phyloP scores from a whole-genome alignment of 1,140 invertebrate species.

The Aphidius gifuensis region DNA sequence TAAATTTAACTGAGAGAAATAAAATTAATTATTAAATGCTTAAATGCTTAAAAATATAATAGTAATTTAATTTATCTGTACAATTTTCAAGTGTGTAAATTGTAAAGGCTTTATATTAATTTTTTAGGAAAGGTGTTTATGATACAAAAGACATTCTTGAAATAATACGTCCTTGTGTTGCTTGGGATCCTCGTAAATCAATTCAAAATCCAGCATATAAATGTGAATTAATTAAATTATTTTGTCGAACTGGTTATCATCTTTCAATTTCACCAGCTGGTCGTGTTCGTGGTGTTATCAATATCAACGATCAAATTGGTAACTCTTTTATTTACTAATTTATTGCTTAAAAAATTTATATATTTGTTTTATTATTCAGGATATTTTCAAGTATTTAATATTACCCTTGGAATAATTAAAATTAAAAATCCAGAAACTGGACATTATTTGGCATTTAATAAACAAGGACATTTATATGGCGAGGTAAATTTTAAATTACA shows the following conservation, averaged over 20 bases:
- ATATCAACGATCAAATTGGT: slow-evolving; percentile 58
- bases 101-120: too few relatives aligned
- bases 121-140: slow-evolving; percentile 1
- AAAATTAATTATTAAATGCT: too few relatives aligned
- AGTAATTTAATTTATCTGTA: too few relatives aligned
- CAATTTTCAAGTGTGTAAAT: too few relatives aligned
- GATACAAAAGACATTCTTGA: slow-evolving; percentile 15
- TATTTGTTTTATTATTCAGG: slow-evolving; percentile 54
- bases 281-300: slow-evolving; percentile 54
- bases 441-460: slow-evolving; percentile 62
- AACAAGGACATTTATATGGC: slow-evolving; percentile 61
- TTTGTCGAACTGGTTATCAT: slow-evolving; percentile 59
- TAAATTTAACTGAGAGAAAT: too few relatives aligned
- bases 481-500: slow-evolving; percentile 51
- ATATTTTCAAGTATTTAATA: slow-evolving; percentile 45
- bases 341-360: not conserved
- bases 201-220: slow-evolving; percentile 39
- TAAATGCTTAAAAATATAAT: too few relatives aligned
- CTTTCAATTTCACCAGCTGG: slow-evolving; percentile 58
- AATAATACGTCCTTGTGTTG: slow-evolving; percentile 26
- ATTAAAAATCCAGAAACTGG: slow-evolving; percentile 60
- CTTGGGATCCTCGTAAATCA: slow-evolving; percentile 40
- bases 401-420: slow-evolving; percentile 55
- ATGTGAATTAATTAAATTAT: slow-evolving; percentile 55
- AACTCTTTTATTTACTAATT: slow-evolving; percentile 27